Percentiles rank a stretch among this genome's conserved stretches.
Evolutionary conservation across 2,113 vertebrate species (phyloP).

Genomic region (Oreochromis spilurus): DNA sequence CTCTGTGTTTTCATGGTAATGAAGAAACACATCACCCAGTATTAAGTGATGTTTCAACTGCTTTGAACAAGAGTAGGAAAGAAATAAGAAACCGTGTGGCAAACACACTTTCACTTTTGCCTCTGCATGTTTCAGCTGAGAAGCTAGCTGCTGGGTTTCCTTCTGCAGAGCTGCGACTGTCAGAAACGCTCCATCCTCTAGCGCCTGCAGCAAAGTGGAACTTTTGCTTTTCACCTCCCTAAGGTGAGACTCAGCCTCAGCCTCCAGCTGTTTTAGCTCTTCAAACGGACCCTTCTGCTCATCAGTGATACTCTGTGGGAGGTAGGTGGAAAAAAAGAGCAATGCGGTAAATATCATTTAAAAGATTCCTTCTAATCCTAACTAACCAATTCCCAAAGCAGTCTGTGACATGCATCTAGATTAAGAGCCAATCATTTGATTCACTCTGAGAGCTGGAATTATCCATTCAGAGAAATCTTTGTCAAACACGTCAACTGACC

Average conservation of each 20-base stretch:
- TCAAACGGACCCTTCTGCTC: not conserved
- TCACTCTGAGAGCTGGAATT: not conserved
- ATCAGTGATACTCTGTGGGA: slow-evolving; percentile 2
- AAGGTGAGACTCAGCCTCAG: slow-evolving; percentile 4
- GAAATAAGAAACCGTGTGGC: not conserved
- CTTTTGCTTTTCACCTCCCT: slow-evolving; percentile 45
- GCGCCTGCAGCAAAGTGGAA: slow-evolving; percentile 36
- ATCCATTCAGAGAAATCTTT: not conserved
- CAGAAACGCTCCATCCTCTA: slow-evolving; percentile 3
- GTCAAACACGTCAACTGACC: not conserved
- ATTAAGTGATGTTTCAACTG: not conserved
- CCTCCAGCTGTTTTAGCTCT: slow-evolving; percentile 29
- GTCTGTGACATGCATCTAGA: not conserved
- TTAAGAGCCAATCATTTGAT: not conserved
- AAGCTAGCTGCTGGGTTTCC: slow-evolving; percentile 35
- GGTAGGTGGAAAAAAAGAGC: not conserved
- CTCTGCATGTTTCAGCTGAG: slow-evolving; percentile 33
- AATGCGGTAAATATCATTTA: not conserved
- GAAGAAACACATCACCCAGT: not conserved
- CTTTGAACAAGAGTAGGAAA: not conserved
- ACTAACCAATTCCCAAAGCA: not conserved
- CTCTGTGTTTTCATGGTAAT: not conserved
- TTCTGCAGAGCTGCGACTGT: slow-evolving; percentile 29
- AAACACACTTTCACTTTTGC: slow-evolving; percentile 38
- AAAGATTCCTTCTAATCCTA: not conserved